Base-by-base conservation (phyloP, 2,797 vertebrate species). In the Chelon auratus region DNA sequence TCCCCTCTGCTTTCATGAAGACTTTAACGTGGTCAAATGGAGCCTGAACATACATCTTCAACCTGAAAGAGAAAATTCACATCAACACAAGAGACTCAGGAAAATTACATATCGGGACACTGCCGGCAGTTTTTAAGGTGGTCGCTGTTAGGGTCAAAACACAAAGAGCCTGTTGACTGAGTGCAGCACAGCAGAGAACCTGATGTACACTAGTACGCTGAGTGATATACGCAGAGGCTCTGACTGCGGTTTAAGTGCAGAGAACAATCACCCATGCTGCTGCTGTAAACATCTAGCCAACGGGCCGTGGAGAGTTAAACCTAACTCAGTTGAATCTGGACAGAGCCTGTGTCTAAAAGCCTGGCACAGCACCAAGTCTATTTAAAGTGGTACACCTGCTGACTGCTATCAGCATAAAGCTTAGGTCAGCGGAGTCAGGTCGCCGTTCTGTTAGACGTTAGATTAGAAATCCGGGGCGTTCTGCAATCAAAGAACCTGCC, bases 1-100 rank as follows among this genome's bases (percentile, higher is more conserved):
- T 94, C 67, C 95, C 94, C 78, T 98, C 97, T 11, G 94, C 93
- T 90, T 96, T 97, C 97, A 99, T 95, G 82, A 97, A 95, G 86
- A 99, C 93, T 77, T 86, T 94, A 50, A 98, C 66, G 3, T 95
- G 90, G 45, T 88, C 93, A 62, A 63, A 79, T 58, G 88, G 89
- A 78, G 83, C 52, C 40, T 58, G 79, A 4, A 90, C 92, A n/a
- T 99, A 99, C 66, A 92, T 89, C 93, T 96, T 97, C 86, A 99
- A 94, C 83, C 97, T 99, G 92, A 82, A 95, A 95, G 53, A 87
- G n/a, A 88, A 33, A 83, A 78, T 43, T 48, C n/a, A 79, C 36
- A 45, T 57, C 13, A 75, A 48, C 10, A 22, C 13, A 59, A 36
- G 9, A 69, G 37, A 68, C 5, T 39, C 40, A 55, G 22, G 12